Percentiles rank a stretch among this genome's conserved stretches.
These are phyloP conservation scores for Parapsyche elsis DNA, from an alignment of 1,140 invertebrate genomes.

Conservation along the genomic window DNA sequence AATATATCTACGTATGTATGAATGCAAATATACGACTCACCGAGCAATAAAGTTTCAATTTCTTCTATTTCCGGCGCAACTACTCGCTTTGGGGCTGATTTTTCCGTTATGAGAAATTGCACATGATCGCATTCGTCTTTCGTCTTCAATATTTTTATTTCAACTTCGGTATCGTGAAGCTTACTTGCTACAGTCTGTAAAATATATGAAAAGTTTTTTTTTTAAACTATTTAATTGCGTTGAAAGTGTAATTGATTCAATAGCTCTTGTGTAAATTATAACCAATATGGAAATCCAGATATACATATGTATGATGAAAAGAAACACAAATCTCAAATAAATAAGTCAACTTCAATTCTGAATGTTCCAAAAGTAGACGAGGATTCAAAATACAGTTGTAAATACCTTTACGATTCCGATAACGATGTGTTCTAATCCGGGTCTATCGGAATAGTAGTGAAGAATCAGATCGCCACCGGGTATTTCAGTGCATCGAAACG, in stretches of 20 bases:
- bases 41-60: constrained; percentile 77
- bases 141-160: constrained; percentile 87
- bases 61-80: constrained; percentile 76
- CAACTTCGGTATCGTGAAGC: constrained; percentile 90
- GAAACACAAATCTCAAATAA: no score
- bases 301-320: no score
- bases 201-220: not conserved
- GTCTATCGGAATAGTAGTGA: constrained; percentile 93
- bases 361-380: no score
- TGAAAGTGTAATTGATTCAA: no score
- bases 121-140: constrained; percentile 93
- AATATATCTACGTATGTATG: no score
- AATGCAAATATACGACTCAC: constrained; percentile 62
- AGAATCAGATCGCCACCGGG: constrained; percentile 84
- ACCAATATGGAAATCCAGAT: no score
- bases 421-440: constrained; percentile 92
- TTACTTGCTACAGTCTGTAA: constrained; percentile 89
- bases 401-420: constrained; percentile 93
- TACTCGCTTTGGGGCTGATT: constrained; percentile 72
- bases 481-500: constrained; percentile 89
- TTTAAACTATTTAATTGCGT: no score
- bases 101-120: constrained; percentile 93
- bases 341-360: no score
- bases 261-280: no score
- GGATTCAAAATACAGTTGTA: no score